Evolutionary conservation across 92 coral and sea anemone genomes (phyloP).

Genomic region (Phenganax stokvisi): DNA sequence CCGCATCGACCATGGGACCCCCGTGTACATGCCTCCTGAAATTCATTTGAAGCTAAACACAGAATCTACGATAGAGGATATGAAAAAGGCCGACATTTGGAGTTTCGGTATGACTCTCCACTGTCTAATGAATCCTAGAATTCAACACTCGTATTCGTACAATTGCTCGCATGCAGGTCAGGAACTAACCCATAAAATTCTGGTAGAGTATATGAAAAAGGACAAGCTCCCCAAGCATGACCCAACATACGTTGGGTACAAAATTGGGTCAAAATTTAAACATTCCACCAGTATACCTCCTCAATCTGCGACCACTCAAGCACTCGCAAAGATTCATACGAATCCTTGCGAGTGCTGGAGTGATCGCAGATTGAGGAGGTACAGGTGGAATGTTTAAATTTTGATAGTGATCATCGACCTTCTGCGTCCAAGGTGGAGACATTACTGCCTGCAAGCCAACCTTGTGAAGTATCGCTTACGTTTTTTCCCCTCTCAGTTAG

Average conservation of each 20-base stretch:
- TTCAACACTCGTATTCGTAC: background rate
- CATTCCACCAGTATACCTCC: no score
- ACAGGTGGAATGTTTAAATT: background rate
- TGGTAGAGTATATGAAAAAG: no score
- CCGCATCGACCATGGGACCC: slow-evolving; percentile 7
- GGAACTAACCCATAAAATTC: no score
- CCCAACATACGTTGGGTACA: no score
- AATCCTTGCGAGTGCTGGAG: slow-evolving; percentile 5
- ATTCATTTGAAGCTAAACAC: background rate
- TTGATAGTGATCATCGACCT: background rate
- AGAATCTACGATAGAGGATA: background rate
- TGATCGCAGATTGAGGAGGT: slow-evolving; percentile 16
- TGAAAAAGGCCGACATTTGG: slow-evolving; percentile 17
- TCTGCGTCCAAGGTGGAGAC: background rate
- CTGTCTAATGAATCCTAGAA: background rate
- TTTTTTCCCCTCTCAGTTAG: background rate
- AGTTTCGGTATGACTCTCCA: background rate
- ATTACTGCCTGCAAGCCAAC: no score
- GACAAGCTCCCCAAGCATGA: no score
- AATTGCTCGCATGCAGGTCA: background rate
- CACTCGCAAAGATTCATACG: background rate
- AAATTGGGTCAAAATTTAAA: no score
- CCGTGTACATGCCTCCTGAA: slow-evolving; percentile 5
- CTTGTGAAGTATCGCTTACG: no score
- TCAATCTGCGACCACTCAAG: no score